A percentile compares a stretch with the other conserved stretches of the same genome.
Conservation (phyloP, 2,888 invertebrate species). For the Oscheius sp. region DNA sequence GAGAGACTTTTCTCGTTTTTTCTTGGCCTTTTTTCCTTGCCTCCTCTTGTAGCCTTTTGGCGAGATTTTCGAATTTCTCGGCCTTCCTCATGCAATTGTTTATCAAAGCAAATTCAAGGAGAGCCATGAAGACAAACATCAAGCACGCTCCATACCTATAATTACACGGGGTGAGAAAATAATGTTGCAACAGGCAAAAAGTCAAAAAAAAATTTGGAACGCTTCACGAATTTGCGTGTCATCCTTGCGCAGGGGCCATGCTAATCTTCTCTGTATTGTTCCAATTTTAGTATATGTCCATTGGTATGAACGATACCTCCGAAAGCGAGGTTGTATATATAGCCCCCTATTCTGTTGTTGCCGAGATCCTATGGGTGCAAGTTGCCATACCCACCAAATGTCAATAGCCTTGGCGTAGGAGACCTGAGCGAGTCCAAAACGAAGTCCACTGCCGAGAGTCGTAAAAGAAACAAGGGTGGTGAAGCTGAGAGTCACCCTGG, state of each 20-base stretch:
- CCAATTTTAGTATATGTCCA: constrained; percentile 84
- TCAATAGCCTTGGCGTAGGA: constrained; percentile 66
- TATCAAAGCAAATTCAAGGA: constrained; percentile 66
- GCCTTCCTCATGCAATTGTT: constrained; percentile 65
- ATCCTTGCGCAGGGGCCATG: constrained; percentile 91
- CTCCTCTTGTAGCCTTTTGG: constrained; percentile 12
- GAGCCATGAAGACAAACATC: constrained; percentile 67
- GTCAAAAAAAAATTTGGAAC: constrained; percentile 77
- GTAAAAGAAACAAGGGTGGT: constrained; percentile 67
- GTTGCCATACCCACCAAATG: constrained; percentile 62
- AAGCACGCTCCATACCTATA: constrained; percentile 60
- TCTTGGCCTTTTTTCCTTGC: background rate
- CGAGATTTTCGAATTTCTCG: constrained; percentile 52
- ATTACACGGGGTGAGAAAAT: too few relatives aligned
- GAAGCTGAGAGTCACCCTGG: constrained; percentile 67
- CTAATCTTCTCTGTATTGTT: constrained; percentile 92
- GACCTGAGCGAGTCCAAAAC: constrained; percentile 65
- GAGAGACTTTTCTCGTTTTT: background rate
- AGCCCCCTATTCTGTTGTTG: too few relatives aligned
- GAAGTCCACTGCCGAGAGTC: constrained; percentile 65
- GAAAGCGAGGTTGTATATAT: too few relatives aligned
- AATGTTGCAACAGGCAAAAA: background rate
- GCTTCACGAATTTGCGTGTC: constrained; percentile 92
- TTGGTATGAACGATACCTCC: too few relatives aligned
- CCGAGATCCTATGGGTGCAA: background rate